A percentile compares a stretch with the other conserved stretches of the same genome.
phyloP scores from a whole-genome alignment of 2,113 vertebrate species.

The Mohoua ochrocephala region DNA sequence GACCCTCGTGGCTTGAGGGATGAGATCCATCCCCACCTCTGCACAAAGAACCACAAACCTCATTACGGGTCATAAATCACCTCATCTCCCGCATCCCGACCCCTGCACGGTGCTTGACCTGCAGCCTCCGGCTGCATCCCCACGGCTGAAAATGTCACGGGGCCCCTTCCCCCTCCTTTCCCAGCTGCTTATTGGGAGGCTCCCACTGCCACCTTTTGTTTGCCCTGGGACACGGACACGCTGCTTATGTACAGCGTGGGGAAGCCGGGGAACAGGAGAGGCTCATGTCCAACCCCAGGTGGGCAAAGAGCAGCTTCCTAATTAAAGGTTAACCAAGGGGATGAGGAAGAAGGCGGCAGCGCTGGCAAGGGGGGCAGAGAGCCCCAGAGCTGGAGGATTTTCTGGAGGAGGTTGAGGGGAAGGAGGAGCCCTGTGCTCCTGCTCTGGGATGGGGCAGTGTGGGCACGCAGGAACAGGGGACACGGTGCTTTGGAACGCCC shows the following conservation, averaged over 20 bases:
- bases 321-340: background rate
- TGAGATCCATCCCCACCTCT: background rate
- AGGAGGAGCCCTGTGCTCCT: background rate
- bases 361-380: accelerated
- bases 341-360: background rate
- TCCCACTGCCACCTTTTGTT: background rate
- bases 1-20: background rate
- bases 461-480: background rate
- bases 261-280: background rate
- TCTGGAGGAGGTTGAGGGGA: background rate
- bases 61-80: background rate
- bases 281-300: accelerated
- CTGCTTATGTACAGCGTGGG: background rate
- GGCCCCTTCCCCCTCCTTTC: background rate
- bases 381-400: background rate
- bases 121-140: background rate
- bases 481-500: accelerated
- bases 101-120: background rate
- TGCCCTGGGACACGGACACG: accelerated
- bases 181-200: background rate
- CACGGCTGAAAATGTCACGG: background rate
- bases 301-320: background rate
- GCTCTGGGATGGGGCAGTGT: accelerated
- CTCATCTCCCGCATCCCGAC: background rate
- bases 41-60: background rate